Base-by-base conservation (phyloP, 2,888 invertebrate species). In the Eurytoma adleriae region DNA sequence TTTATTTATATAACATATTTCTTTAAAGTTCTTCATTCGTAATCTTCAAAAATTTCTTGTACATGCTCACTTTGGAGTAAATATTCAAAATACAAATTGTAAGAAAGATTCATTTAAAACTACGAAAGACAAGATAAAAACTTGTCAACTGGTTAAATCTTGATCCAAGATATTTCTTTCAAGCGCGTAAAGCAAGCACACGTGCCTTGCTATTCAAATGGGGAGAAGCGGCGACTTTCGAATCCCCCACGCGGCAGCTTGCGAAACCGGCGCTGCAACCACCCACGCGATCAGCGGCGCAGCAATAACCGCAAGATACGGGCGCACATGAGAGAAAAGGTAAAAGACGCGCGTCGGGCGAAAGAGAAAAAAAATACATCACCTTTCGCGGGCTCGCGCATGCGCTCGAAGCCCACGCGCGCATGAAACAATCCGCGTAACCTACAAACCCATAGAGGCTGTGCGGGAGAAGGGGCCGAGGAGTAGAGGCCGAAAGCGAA, bases 381-480 rank as follows among this genome's bases (percentile, higher is more conserved):
- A 40, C 64, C 3, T 64, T 64, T 12, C 48, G 48, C 64, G 64
- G 18, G 48, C 48, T 64, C 48, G 27, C 74, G 74, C 56, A 67
- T 74, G 57, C 74, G 67, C 52, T 57, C 57, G 40, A 30, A 14
- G 64, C 66, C 24, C 57, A 14, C 30, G 30, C 18, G 24, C 59
- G 20, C 50, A 27, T 27, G 50, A n/a, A 52, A 64, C 70, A 56
- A 30, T 68, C 40, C 24, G 20, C 16, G 24, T 79, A 74, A 74
- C 74, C 79, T 79, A 74, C 57, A 79, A 79, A 69, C 74, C 69
- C 59, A 69, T 61, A 78, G 62, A 62, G 13, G 10, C 27, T 66
- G 61, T 20, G 50, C 48, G 48, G 40, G 70, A 62, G 64, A n/a
- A 20, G 52, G 72, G 10, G 27, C 20, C 13, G 18, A 2, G 20